Evolutionary conservation across 2,113 vertebrate species (phyloP), one percentile per base, ranked within the genome.

Genomic region (Haliaeetus leucogaster): DNA sequence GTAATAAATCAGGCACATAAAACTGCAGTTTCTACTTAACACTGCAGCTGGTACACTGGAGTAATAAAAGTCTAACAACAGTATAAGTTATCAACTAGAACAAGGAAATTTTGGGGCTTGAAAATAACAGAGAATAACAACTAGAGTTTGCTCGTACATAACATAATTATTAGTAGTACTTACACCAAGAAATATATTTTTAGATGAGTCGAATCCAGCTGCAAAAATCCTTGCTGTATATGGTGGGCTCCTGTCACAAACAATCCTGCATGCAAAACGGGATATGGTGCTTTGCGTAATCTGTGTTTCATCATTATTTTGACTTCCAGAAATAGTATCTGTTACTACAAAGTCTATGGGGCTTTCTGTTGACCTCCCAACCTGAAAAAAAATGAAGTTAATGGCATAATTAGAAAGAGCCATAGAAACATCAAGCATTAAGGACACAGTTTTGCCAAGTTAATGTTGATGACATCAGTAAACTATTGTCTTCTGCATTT

Each of bases 151-250:
- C 32, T 76, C 5, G 0, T 62, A 88, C 12, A 50, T 32, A 81
- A 47, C 12, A 50, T 27, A 79, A 47, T n/a, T 32, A 73, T 25
- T 43, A 47, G 47, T 2, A 90, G 43, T 73, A 98, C 98, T 97
- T 98, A 99, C 99, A 97, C 99, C 99, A 36, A 99, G 99, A 97
- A 99, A 99, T 97, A 99, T 99, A 96, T 99, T 99, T 98, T 99
- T 99, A 83, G 99, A 99, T 0, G 99, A 99, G 97, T 99, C 99
- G 26, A 99, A 99, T 42, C 99, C 99, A 20, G 99, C 99, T 59
- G 99, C 99, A 25, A 99, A 99, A 97, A 99, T 99, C 90, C 99
- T 98, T 34, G 99, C 99, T 0, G 99, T 99, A 93, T 98, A 99
- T 0, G 99, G 99, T 1, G 99, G 98, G 55, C 85, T 98, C 26